Percentiles rank a stretch among this genome's conserved stretches.
Evolutionary conservation across 2,888 invertebrate genomes (phyloP).

Genomic region (Hydroisotoma schaefferi): DNA sequence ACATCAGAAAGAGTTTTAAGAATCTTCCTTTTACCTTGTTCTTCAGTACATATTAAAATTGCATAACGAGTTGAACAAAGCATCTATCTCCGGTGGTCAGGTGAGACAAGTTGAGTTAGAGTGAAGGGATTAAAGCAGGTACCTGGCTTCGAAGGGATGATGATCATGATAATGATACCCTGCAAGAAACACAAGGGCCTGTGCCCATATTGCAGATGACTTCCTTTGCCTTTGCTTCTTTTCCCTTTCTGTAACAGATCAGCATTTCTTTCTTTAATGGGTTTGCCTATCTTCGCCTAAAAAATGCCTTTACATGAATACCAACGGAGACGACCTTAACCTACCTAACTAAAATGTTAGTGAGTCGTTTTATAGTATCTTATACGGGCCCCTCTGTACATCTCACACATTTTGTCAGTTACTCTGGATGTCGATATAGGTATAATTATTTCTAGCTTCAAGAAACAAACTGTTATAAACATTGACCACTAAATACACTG

Average conservation of each 20-base stretch:
- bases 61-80: conserved; percentile 7
- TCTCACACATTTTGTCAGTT: no score
- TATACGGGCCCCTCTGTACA: no score
- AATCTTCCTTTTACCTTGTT: no score
- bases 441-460: no score
- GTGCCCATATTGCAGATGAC: conserved; percentile 13
- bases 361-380: no score
- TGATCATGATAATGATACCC: conserved; percentile 1
- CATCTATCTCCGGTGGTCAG: no score
- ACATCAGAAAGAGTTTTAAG: no score
- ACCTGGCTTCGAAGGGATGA: background rate
- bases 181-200: background rate
- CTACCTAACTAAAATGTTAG: no score
- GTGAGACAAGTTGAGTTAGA: background rate
- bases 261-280: conserved; percentile 7
- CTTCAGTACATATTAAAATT: no score
- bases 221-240: conserved; percentile 8
- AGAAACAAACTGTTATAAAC: no score
- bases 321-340: conserved; percentile 7
- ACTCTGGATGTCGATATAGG: no score
- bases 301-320: background rate
- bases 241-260: conserved; percentile 4
- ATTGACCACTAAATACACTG: no score
- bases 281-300: background rate
- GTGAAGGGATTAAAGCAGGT: background rate